Evolutionary conservation across 2,888 invertebrate genomes (phyloP).

Genomic region (Antheraea yamamai): DNA sequence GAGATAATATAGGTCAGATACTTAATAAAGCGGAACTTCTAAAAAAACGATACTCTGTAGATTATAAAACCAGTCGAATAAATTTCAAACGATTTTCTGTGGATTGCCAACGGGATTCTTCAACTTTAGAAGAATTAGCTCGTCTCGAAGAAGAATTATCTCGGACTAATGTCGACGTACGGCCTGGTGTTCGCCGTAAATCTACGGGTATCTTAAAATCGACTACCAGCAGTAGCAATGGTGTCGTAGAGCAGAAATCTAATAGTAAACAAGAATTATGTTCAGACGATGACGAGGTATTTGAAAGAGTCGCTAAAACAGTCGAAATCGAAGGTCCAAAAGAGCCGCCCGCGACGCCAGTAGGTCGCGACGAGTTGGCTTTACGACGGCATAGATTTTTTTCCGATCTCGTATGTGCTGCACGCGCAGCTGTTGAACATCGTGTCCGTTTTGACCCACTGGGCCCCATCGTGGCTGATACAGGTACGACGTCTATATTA

Average conservation of each 20-base stretch:
- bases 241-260: conserved; percentile 51
- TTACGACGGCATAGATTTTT: conserved; percentile 89
- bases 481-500: conserved; percentile 67
- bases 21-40: conserved; percentile 57
- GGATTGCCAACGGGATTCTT: conserved; percentile 67
- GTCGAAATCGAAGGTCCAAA: conserved; percentile 78
- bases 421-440: conserved; percentile 87
- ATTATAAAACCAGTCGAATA: conserved; percentile 64
- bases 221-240: conserved; percentile 64
- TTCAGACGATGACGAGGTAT: conserved; percentile 84
- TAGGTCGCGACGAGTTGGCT: conserved; percentile 90
- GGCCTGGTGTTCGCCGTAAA: conserved; percentile 63
- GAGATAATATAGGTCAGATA: conserved; percentile 52
- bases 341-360: conserved; percentile 88
- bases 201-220: conserved; percentile 76
- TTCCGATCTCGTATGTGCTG: conserved; percentile 88
- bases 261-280: conserved; percentile 46
- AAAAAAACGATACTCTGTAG: conserved; percentile 71
- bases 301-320: conserved; percentile 68
- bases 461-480: conserved; percentile 84
- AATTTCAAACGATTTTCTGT: conserved; percentile 75
- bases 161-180: conserved; percentile 68
- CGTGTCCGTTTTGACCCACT: conserved; percentile 89
- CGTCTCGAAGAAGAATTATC: conserved; percentile 69
- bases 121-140: conserved; percentile 66